Evolutionary conservation across 2,113 vertebrate genomes (phyloP).

Genomic region (Fulica atra): DNA sequence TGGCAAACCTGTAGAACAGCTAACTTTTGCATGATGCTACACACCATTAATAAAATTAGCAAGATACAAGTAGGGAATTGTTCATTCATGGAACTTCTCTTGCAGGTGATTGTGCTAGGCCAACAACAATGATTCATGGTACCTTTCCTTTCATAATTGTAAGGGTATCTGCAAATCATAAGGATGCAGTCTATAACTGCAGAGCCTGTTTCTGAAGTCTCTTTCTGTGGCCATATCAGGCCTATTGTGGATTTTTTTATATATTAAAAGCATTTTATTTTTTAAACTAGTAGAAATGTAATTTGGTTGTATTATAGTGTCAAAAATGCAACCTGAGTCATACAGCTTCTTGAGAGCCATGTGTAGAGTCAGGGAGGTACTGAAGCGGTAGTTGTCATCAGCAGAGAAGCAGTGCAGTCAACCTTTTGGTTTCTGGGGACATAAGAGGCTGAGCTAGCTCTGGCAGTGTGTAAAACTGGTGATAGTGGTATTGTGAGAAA

Average conservation of each 20-base stretch:
- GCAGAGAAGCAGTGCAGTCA: neutral
- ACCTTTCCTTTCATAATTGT: neutral
- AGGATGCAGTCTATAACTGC: neutral
- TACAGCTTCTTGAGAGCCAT: neutral
- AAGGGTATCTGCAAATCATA: neutral
- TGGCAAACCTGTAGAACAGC: neutral
- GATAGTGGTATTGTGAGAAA: neutral
- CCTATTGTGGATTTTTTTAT: neutral
- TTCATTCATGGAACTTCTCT: neutral
- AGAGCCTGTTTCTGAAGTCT: neutral
- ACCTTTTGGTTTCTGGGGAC: fast-evolving
- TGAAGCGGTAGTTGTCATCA: neutral
- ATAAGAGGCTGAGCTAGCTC: neutral
- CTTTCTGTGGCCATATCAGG: neutral
- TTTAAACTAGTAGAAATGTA: neutral
- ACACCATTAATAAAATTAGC: neutral
- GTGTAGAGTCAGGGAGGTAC: neutral
- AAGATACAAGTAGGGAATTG: neutral
- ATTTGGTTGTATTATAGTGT: neutral
- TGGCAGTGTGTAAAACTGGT: neutral
- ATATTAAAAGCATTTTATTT: neutral
- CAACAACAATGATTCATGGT: neutral
- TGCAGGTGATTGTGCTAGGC: neutral
- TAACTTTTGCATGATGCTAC: neutral
- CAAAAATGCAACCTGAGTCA: neutral